phyloP scores from a whole-genome alignment of 2,888 invertebrate genomes.

The Diachrysia chrysitis region DNA sequence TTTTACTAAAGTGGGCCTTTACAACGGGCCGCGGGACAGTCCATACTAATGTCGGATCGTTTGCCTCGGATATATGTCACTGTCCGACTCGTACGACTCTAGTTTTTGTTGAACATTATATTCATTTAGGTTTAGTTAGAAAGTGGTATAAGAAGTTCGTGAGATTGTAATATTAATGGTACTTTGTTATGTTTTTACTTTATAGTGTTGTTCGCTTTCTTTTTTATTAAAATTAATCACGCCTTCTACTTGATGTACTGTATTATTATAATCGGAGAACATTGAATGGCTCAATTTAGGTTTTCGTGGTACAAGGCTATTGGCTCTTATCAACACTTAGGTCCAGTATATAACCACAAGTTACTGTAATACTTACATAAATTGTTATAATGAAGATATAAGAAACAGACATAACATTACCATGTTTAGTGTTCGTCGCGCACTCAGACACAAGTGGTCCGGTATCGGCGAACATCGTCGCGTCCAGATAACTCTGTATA shows the following conservation, averaged over 20 bases:
- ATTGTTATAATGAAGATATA: not conserved
- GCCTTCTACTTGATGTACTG: slow-evolving; percentile 25
- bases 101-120: slow-evolving; percentile 22
- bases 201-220: slow-evolving; percentile 30
- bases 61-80: slow-evolving; percentile 22
- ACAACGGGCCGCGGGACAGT: slow-evolving; percentile 3
- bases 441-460: no score
- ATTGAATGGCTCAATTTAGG: slow-evolving; percentile 22
- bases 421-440: not conserved
- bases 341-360: not conserved
- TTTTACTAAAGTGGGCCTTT: slow-evolving; percentile 14
- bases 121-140: slow-evolving; percentile 31
- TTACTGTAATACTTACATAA: not conserved
- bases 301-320: slow-evolving; percentile 9
- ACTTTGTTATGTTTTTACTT: slow-evolving; percentile 34
- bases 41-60: slow-evolving; percentile 15
- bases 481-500: slow-evolving; percentile 25
- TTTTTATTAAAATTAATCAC: slow-evolving; percentile 36
- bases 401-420: not conserved
- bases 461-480: no score
- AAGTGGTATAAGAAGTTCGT: slow-evolving; percentile 46
- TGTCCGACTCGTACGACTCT: slow-evolving; percentile 16
- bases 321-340: not conserved
- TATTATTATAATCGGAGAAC: slow-evolving; percentile 20
- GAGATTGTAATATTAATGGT: slow-evolving; percentile 50